A percentile compares a stretch with the other conserved stretches of the same genome.
Conservation (phyloP, 2,888 invertebrate genomes). For the Mythimna lalbum region DNA sequence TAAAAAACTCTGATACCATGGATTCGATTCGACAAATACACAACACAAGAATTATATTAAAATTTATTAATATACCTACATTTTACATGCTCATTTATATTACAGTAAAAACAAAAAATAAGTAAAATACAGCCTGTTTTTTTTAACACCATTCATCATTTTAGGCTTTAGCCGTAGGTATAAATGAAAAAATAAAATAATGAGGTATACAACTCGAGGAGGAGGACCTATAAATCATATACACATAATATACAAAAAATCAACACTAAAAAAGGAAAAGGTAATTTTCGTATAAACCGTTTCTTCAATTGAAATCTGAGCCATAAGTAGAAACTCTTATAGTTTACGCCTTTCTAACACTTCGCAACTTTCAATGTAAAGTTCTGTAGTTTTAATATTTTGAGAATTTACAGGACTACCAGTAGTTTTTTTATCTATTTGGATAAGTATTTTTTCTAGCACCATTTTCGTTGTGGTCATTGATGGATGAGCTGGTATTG, state of each 20-base stretch:
- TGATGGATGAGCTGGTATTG: slow-evolving; percentile 83
- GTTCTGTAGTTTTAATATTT: slow-evolving; percentile 78
- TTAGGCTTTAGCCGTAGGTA: not conserved
- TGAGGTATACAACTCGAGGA: too few relatives aligned
- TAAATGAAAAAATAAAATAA: too few relatives aligned
- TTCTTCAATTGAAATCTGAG: not conserved
- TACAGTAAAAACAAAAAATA: too few relatives aligned
- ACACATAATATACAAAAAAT: not conserved
- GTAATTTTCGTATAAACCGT: not conserved
- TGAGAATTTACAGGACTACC: slow-evolving; percentile 67
- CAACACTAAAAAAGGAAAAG: not conserved
- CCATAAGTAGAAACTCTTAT: slow-evolving; percentile 40
- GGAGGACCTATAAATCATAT: not conserved
- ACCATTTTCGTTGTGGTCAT: slow-evolving; percentile 78
- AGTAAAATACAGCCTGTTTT: not conserved
- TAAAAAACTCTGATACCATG: not conserved
- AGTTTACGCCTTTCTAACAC: slow-evolving; percentile 77
- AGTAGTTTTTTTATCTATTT: slow-evolving; percentile 73
- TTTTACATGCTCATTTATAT: not conserved
- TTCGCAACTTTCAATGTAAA: slow-evolving; percentile 83
- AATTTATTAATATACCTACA: slow-evolving; percentile 1
- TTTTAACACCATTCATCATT: not conserved
- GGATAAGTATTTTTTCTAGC: slow-evolving; percentile 76
- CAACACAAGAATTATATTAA: not conserved
- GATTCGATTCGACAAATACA: not conserved